Evolutionary conservation across 2,797 vertebrate genomes (phyloP), one percentile per base, ranked within the genome.

Genomic region (Avahi laniger): DNA sequence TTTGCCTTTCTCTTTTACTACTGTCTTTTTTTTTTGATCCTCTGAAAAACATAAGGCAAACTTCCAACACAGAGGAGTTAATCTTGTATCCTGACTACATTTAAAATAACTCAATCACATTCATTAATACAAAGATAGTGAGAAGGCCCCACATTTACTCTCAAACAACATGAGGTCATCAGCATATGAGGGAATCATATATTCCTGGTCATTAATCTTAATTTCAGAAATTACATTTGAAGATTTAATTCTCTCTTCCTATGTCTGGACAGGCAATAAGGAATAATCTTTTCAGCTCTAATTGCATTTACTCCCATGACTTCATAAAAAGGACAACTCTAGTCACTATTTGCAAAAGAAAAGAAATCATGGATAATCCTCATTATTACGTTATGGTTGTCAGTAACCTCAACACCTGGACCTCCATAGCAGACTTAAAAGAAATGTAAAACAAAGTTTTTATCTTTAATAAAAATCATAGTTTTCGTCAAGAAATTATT

Each of bases 211-310:
- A 97, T 98, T 98, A 98, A 97, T 98, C 97, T 97, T 93, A 96
- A 98, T 98, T 97, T 97, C 87, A 97, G 96, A 98, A 97, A 98
- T 98, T 79, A 81, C 46, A 97, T 98, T 97, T 97, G 79, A 94
- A 97, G 84, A 38, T 97, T 70, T 78, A 96, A 65, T 98, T 98
- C 92, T 89, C 86, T 97, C 87, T 97, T 72, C 67, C 85, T 94
- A 73, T 92, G 70, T 95, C 97, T 98, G 96, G 92, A 97, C 95
- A 96, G 73, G 92, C 57, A 97, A 95, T 95, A 93, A 97, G 61
- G 30, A 98, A 96, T 96, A 97, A 91, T 97, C 96, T 94, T 97
- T 97, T 96, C 97, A 57, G 87, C 22, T 30, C 95, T 92, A 98
- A 98, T 97, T 94, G 76, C 43, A 97, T 67, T 96, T 95, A 88